phyloP scores from a whole-genome alignment of 2,113 vertebrate species.

The Pituophis catenifer region DNA sequence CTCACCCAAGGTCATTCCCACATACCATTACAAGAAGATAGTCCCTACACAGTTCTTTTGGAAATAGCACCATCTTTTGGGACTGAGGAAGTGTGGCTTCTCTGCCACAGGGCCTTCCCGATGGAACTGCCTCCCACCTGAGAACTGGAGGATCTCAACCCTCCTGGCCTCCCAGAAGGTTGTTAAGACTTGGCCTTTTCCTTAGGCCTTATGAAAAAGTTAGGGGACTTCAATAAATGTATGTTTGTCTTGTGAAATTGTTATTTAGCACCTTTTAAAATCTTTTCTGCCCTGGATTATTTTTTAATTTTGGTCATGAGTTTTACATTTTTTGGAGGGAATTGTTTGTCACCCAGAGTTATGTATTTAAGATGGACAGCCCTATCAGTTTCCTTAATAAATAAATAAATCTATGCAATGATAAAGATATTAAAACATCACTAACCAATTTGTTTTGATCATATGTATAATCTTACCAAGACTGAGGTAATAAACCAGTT shows the following conservation, averaged over 20 bases:
- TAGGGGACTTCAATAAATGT: background rate
- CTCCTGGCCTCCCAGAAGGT: background rate
- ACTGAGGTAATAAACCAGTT: background rate
- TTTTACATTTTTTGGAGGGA: background rate
- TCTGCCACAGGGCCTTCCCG: background rate
- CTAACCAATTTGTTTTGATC: background rate
- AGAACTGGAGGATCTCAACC: background rate
- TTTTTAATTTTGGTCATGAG: background rate
- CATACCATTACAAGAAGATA: background rate
- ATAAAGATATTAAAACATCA: background rate
- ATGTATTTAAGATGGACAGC: background rate
- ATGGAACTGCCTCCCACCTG: background rate
- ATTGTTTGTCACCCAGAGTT: background rate
- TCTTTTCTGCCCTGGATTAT: background rate
- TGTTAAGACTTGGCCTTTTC: background rate
- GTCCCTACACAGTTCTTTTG: background rate
- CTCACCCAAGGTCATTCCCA: background rate
- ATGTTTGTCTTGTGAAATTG: background rate
- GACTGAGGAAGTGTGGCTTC: background rate
- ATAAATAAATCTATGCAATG: background rate
- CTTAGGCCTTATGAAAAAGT: background rate
- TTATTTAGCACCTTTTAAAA: background rate
- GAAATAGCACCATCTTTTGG: background rate
- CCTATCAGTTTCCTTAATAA: background rate
- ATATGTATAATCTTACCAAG: background rate